Conservation (phyloP, 1,140 invertebrate genomes). For the Cyphomyrmex costatus region DNA sequence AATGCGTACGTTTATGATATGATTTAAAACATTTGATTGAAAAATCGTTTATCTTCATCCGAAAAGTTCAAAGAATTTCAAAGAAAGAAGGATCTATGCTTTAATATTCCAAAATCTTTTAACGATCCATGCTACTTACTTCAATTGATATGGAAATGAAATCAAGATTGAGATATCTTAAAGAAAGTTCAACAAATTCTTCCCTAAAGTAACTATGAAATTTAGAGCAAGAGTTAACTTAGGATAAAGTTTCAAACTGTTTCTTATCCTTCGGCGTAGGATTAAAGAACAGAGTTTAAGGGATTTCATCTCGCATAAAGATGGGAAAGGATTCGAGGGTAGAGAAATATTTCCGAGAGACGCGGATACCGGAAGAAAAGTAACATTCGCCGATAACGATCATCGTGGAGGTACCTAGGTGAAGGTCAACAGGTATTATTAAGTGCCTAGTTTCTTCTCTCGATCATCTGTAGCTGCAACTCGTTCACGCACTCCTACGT, state of each 20-base stretch:
- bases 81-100: no score
- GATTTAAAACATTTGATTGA: neutral
- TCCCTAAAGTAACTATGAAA: conserved; percentile 41
- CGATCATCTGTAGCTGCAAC: conserved; percentile 9
- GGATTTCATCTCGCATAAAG: neutral
- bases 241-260: conserved; percentile 39
- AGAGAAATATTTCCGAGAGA: conserved; percentile 29
- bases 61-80: no score
- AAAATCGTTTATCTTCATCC: neutral
- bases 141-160: conserved; percentile 2
- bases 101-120: conserved; percentile 7
- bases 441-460: conserved; percentile 49
- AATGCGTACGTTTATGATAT: neutral
- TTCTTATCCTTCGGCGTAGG: neutral
- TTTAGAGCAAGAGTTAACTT: conserved; percentile 42
- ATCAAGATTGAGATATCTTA: conserved; percentile 19
- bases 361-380: conserved; percentile 47
- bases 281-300: conserved; percentile 24
- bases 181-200: conserved; percentile 22
- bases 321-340: conserved; percentile 12
- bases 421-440: conserved; percentile 48
- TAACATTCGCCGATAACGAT: conserved; percentile 25
- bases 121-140: neutral
- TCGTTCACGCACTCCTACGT: neutral
- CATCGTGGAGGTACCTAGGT: conserved; percentile 6